Percentiles rank a stretch among this genome's conserved stretches.
Conservation (phyloP, 2,113 vertebrate species). For the Tachuris rubrigastra region DNA sequence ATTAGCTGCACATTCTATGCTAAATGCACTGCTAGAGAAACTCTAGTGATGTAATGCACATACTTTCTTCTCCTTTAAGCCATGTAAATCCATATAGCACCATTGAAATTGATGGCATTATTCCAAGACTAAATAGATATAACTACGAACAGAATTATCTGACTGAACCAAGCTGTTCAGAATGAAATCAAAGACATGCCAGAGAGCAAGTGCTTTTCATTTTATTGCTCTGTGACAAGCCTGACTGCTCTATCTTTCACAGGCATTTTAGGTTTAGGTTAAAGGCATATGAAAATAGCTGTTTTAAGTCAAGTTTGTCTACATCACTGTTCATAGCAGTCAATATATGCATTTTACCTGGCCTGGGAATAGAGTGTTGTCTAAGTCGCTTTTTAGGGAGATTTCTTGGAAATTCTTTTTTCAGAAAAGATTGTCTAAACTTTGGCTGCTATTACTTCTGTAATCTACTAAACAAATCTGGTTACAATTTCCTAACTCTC, state of each 20-base stretch:
- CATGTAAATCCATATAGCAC: slow-evolving; percentile 20
- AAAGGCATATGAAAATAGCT: background rate
- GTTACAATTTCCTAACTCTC: slow-evolving; percentile 31
- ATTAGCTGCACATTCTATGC: background rate
- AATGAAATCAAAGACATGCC: slow-evolving; percentile 39
- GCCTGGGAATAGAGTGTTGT: background rate
- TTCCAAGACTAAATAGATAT: slow-evolving; percentile 44
- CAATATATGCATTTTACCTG: background rate
- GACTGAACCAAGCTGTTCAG: slow-evolving; percentile 46
- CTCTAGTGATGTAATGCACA: background rate
- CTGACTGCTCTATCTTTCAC: background rate
- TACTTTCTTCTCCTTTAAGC: slow-evolving; percentile 21
- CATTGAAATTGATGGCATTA: background rate
- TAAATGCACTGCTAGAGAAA: background rate
- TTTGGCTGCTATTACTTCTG: background rate
- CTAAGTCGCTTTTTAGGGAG: background rate
- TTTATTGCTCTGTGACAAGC: slow-evolving; percentile 30
- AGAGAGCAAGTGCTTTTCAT: slow-evolving; percentile 23
- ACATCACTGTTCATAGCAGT: background rate
- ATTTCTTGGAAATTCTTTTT: background rate
- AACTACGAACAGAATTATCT: slow-evolving; percentile 51
- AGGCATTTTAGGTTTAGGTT: background rate
- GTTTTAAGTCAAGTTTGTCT: background rate
- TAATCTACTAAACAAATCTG: slow-evolving; percentile 5
- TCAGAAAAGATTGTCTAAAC: background rate